phyloP scores from a whole-genome alignment of 2,888 invertebrate species.

The Nycteola revayana region DNA sequence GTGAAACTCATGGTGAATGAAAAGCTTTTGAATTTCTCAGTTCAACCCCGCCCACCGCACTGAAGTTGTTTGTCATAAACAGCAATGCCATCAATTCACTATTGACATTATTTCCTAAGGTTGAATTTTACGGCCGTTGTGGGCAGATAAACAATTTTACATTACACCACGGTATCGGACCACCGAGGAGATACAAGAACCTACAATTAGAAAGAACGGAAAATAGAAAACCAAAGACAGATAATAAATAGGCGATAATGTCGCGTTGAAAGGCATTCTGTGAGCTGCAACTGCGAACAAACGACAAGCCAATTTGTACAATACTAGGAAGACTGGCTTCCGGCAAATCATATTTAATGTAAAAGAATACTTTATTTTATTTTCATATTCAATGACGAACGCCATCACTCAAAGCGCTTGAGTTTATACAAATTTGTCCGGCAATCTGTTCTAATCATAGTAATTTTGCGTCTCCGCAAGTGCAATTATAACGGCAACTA shows the following conservation, averaged over 20 bases:
- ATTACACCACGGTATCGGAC: too few relatives aligned
- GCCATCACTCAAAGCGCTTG: conserved; percentile 13
- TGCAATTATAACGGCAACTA: conserved; percentile 50
- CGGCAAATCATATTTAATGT: too few relatives aligned
- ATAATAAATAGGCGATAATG: too few relatives aligned
- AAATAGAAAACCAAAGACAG: too few relatives aligned
- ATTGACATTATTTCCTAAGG: conserved; percentile 5
- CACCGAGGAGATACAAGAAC: conserved; percentile 2
- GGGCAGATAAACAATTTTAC: conserved; percentile 17
- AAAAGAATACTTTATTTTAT: too few relatives aligned
- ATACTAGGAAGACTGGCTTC: too few relatives aligned
- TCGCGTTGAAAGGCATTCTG: too few relatives aligned
- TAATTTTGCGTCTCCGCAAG: conserved; percentile 32
- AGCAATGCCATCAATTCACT: conserved; percentile 14
- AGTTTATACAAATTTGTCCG: conserved; percentile 7
- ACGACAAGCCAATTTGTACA: too few relatives aligned
- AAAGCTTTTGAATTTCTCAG: too few relatives aligned
- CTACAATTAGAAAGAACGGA: conserved; percentile 11
- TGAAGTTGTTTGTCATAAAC: conserved; percentile 2
- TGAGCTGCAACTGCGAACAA: too few relatives aligned
- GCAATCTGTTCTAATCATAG: conserved; percentile 26
- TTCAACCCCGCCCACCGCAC: too few relatives aligned
- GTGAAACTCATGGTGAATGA: neutral
- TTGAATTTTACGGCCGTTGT: conserved; percentile 19
- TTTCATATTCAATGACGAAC: too few relatives aligned